Evolutionary conservation across 2,113 vertebrate species (phyloP).

Genomic region (Carassius carassius): DNA sequence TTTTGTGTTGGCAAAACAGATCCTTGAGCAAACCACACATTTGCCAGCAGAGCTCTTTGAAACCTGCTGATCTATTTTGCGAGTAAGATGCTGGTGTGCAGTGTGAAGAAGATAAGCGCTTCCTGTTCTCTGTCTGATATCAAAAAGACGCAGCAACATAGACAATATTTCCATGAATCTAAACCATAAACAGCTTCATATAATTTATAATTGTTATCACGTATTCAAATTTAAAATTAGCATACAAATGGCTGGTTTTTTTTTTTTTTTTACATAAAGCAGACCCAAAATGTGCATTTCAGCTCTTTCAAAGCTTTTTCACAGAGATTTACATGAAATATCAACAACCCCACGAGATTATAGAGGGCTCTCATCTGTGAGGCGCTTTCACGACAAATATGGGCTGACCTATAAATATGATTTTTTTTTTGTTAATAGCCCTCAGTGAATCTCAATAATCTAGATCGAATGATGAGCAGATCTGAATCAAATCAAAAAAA

Average conservation of each 20-base stretch:
- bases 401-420: conserved; percentile 31
- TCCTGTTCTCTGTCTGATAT: not conserved
- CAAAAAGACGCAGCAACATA: not conserved
- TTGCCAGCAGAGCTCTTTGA: not conserved
- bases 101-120: not conserved
- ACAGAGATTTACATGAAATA: conserved; percentile 26
- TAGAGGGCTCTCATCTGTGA: not conserved
- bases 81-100: not conserved
- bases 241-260: not conserved
- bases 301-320: not conserved
- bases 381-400: conserved; percentile 1
- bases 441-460: not conserved
- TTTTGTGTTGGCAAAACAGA: not conserved
- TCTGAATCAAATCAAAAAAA: not conserved
- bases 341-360: not conserved
- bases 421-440: not conserved
- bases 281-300: not conserved
- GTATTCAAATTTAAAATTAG: not conserved
- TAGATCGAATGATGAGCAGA: not conserved
- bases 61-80: conserved; percentile 34
- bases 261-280: not conserved
- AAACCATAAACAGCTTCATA: not conserved
- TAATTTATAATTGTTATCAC: not conserved
- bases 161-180: not conserved
- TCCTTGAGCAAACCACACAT: not conserved